A percentile compares a stretch with the other conserved stretches of the same genome.
Conservation (phyloP, 2,888 invertebrate species). For the Seladonia tumulorum region DNA sequence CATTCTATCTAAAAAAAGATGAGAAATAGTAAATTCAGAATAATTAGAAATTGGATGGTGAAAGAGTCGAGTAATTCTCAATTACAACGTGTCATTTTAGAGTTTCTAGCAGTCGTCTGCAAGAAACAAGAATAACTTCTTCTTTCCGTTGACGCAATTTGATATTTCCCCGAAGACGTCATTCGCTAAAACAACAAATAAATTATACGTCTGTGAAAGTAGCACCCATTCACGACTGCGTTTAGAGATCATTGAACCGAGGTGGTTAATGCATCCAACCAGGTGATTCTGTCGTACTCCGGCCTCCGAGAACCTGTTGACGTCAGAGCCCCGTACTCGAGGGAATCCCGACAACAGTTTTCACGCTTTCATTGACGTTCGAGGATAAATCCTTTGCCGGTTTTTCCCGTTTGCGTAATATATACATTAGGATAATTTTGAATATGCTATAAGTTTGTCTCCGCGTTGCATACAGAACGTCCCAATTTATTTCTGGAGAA, state of each 20-base stretch:
- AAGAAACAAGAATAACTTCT: slow-evolving; percentile 1
- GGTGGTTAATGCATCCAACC: slow-evolving; percentile 27
- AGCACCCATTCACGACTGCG: background rate
- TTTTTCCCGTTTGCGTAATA: background rate
- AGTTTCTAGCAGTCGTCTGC: background rate
- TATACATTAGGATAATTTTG: background rate
- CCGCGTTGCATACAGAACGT: too few relatives aligned
- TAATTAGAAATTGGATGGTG: slow-evolving; percentile 43
- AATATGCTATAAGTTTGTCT: background rate
- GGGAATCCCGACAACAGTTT: slow-evolving; percentile 45
- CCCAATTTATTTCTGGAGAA: too few relatives aligned
- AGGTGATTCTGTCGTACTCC: slow-evolving; percentile 20
- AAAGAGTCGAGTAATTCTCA: slow-evolving; percentile 43
- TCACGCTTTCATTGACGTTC: slow-evolving; percentile 25
- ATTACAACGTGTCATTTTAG: slow-evolving; percentile 5
- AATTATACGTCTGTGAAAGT: slow-evolving; percentile 16
- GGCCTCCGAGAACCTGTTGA: slow-evolving; percentile 23
- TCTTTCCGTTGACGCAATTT: slow-evolving; percentile 2
- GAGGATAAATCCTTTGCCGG: background rate
- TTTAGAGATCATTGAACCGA: slow-evolving; percentile 20
- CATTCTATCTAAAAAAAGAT: too few relatives aligned
- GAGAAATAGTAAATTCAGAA: slow-evolving; percentile 15
- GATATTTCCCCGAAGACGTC: background rate
- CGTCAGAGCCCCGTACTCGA: slow-evolving; percentile 18
- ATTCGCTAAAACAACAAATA: background rate